Conservation (phyloP, 2,113 vertebrate species). For the Sus scrofa region DNA sequence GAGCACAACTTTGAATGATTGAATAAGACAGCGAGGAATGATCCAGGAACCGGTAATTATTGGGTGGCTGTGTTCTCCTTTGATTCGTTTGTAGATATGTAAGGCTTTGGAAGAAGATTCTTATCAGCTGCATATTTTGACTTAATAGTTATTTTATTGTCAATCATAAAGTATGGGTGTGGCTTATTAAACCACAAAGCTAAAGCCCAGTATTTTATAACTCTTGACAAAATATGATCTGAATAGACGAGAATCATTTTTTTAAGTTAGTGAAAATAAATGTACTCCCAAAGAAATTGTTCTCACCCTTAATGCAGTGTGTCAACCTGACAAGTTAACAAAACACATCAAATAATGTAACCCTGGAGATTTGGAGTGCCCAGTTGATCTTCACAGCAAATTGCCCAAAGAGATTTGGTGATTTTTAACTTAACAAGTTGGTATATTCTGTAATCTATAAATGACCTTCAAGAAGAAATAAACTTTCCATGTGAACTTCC, state of each 20-base stretch:
- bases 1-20: background rate
- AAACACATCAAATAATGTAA: constrained; percentile 52
- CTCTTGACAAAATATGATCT: constrained; percentile 47
- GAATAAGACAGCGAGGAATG: background rate
- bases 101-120: constrained; percentile 50
- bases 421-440: constrained; percentile 66
- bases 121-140: background rate
- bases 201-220: constrained; percentile 75
- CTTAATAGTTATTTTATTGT: constrained; percentile 35
- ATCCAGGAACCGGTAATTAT: background rate
- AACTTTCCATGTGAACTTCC: constrained; percentile 27
- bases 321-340: constrained; percentile 68
- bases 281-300: constrained; percentile 75
- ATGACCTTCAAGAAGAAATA: constrained; percentile 61
- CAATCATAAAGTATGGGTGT: background rate
- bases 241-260: constrained; percentile 67
- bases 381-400: constrained; percentile 46
- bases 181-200: constrained; percentile 57
- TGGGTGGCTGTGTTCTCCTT: constrained; percentile 9
- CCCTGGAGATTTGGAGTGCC: constrained; percentile 10
- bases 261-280: constrained; percentile 70
- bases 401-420: constrained; percentile 21
- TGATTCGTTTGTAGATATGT: background rate
- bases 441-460: constrained; percentile 7
- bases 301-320: constrained; percentile 68